Evolutionary conservation across 2,888 invertebrate species (phyloP).

Genomic region (Hyposoter dolosus): DNA sequence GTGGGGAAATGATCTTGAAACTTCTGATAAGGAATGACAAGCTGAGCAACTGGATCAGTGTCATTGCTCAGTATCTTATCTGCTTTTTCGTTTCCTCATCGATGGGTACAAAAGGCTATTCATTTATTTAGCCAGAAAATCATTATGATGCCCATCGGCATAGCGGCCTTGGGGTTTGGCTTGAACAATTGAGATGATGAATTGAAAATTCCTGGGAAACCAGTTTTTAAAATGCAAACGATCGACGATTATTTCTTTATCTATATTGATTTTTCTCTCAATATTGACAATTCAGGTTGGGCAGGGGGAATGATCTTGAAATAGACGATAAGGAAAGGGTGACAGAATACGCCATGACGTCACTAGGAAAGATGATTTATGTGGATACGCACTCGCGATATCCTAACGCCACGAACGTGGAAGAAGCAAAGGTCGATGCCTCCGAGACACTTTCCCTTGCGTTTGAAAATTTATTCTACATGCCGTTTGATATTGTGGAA

Average conservation of each 20-base stretch:
- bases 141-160: background rate
- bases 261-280: background rate
- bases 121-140: background rate
- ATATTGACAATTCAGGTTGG: conserved; percentile 68
- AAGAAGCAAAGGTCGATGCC: conserved; percentile 71
- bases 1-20: conserved; percentile 8
- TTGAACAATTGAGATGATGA: background rate
- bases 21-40: background rate
- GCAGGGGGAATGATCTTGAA: conserved; percentile 71
- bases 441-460: conserved; percentile 80
- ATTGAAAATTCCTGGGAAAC: background rate
- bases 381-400: conserved; percentile 80
- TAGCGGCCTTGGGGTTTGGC: background rate
- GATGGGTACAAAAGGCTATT: background rate
- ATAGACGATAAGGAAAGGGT: conserved; percentile 74
- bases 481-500: conserved; percentile 82
- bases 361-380: conserved; percentile 81
- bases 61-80: conserved; percentile 29
- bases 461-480: conserved; percentile 80
- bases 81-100: background rate
- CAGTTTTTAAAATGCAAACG: background rate
- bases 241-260: background rate
- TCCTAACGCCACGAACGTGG: conserved; percentile 69
- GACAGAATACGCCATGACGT: conserved; percentile 81
- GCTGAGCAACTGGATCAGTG: background rate